A percentile compares a stretch with the other conserved stretches of the same genome.
phyloP scores from a whole-genome alignment of 2,888 invertebrate genomes.

The Rhagonycha lutea region DNA sequence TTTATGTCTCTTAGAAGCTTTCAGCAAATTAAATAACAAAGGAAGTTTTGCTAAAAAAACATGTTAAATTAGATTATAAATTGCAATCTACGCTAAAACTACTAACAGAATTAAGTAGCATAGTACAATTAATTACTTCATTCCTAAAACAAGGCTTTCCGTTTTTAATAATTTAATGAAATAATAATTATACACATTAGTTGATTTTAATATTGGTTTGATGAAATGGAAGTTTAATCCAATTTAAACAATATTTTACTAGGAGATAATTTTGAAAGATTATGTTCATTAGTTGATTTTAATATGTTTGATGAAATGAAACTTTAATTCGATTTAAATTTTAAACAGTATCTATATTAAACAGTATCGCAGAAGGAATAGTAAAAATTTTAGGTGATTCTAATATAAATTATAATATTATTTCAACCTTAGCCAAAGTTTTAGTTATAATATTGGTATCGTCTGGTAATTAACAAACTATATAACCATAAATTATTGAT shows the following conservation, averaged over 20 bases:
- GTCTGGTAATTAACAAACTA: too few relatives aligned
- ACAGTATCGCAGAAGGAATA: too few relatives aligned
- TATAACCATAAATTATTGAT: too few relatives aligned
- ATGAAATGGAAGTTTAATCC: background rate
- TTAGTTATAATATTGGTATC: too few relatives aligned
- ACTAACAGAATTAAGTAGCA: background rate
- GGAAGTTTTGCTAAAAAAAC: constrained; percentile 2
- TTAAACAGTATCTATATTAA: background rate
- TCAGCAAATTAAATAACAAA: constrained; percentile 8
- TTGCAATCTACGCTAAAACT: background rate
- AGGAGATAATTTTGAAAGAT: background rate
- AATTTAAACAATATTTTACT: background rate
- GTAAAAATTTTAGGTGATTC: too few relatives aligned
- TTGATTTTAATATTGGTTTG: background rate
- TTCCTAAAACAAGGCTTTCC: background rate
- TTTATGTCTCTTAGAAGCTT: constrained; percentile 5
- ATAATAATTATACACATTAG: background rate
- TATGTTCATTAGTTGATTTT: background rate
- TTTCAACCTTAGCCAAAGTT: too few relatives aligned
- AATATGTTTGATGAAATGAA: background rate
- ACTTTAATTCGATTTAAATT: background rate
- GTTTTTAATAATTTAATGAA: background rate
- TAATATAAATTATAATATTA: too few relatives aligned
- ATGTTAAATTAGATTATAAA: constrained; percentile 5
- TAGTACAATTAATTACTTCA: background rate